Conservation (phyloP, 2,888 invertebrate species). For the Drosophila nr. medialis region DNA sequence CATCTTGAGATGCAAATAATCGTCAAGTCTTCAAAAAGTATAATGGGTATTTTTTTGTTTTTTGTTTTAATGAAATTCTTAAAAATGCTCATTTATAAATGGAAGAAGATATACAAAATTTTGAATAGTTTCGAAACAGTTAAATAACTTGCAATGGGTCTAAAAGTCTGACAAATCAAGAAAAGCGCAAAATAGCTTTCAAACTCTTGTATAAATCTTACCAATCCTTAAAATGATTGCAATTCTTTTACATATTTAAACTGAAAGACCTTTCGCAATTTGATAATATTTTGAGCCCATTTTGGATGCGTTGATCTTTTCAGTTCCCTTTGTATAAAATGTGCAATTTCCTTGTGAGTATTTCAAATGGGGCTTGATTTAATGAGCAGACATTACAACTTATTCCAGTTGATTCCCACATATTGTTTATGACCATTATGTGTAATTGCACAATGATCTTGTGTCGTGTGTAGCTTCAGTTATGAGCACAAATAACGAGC, state of each 20-base stretch:
- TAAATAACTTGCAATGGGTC: background rate
- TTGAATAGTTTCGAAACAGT: background rate
- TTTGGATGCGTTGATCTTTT: background rate
- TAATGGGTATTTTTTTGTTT: background rate
- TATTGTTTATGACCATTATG: conserved; percentile 28
- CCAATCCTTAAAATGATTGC: background rate
- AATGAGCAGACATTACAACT: conserved; percentile 2
- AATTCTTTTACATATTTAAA: background rate
- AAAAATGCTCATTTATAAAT: background rate
- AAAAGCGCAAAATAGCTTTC: background rate
- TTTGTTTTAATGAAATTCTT: background rate
- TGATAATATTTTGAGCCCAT: background rate
- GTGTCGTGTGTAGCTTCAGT: conserved; percentile 35
- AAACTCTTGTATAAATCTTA: background rate
- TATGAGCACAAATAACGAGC: conserved; percentile 22
- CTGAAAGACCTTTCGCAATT: background rate
- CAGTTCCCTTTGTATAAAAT: background rate
- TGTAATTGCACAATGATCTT: conserved; percentile 36
- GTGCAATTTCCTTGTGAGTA: background rate
- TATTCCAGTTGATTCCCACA: conserved; percentile 23
- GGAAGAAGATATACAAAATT: background rate
- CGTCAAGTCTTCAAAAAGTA: background rate
- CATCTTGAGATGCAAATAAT: background rate
- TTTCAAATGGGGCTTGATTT: background rate
- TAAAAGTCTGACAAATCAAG: background rate